phyloP scores from a whole-genome alignment of 2,113 vertebrate genomes.

The Rhea pennata region DNA sequence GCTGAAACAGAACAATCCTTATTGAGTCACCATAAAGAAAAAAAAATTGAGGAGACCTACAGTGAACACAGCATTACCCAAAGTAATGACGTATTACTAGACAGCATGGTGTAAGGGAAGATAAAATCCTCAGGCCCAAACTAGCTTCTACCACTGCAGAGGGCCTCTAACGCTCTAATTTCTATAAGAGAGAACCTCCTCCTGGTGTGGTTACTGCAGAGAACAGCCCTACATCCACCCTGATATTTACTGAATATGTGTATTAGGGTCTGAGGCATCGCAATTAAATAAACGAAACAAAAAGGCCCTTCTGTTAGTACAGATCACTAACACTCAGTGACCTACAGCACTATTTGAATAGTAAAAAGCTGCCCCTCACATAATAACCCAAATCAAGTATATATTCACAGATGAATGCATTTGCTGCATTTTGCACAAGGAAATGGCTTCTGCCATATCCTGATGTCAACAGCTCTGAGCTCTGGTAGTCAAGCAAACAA shows the following conservation, averaged over 20 bases:
- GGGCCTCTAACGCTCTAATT: neutral
- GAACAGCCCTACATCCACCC: neutral
- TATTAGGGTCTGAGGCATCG: neutral
- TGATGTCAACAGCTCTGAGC: neutral
- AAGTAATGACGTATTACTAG: neutral
- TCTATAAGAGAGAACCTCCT: neutral
- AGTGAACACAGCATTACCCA: neutral
- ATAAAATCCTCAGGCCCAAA: neutral
- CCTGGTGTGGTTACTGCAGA: neutral
- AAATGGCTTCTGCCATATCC: neutral
- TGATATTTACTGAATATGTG: neutral
- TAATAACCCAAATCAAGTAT: neutral
- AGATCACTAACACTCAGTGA: neutral
- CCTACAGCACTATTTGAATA: neutral
- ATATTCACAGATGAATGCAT: neutral
- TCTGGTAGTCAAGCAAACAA: neutral
- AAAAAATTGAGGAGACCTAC: neutral
- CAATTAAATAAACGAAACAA: neutral
- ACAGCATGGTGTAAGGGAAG: neutral
- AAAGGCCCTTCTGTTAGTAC: neutral
- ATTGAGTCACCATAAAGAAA: neutral
- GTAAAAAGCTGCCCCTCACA: neutral
- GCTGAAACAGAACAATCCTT: neutral
- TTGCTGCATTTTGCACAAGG: neutral
- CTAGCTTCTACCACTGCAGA: neutral